Evolutionary conservation across 1,140 invertebrate genomes (phyloP).

Genomic region (Macrotrachela quadricornifera): DNA sequence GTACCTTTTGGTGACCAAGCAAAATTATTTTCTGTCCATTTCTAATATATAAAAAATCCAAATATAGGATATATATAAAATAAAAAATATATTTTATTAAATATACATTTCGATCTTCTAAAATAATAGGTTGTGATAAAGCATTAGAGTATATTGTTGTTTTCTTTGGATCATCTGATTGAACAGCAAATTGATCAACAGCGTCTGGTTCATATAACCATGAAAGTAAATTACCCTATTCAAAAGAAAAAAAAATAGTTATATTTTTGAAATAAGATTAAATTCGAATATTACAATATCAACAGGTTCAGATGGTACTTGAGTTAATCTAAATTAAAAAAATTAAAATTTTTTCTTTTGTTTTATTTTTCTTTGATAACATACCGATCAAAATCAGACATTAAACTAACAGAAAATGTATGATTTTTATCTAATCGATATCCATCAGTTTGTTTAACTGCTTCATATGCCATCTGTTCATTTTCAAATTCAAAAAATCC

Average conservation of each 20-base stretch:
- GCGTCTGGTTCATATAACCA: constrained; percentile 73
- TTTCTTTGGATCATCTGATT: constrained; percentile 51
- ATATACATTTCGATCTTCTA: constrained; percentile 57
- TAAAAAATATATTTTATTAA: not conserved
- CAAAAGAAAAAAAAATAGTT: too few relatives aligned
- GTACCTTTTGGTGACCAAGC: constrained; percentile 92
- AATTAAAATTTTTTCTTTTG: constrained; percentile 44
- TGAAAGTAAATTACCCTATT: constrained; percentile 2
- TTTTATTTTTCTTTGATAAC: constrained; percentile 80
- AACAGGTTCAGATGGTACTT: not conserved
- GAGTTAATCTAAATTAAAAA: too few relatives aligned
- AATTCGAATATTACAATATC: too few relatives aligned
- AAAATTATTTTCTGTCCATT: constrained; percentile 80
- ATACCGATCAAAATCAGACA: constrained; percentile 84
- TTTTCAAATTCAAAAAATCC: constrained; percentile 76
- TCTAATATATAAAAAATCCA: constrained; percentile 31
- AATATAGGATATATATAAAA: not conserved
- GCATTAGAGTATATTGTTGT: constrained; percentile 57
- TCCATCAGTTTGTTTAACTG: constrained; percentile 64
- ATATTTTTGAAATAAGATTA: too few relatives aligned
- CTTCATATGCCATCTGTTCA: constrained; percentile 55
- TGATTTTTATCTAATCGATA: constrained; percentile 88
- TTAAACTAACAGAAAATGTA: constrained; percentile 78
- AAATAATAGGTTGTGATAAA: constrained; percentile 43
- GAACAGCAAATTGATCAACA: constrained; percentile 77